Evolutionary conservation across 2,888 invertebrate genomes (phyloP), one percentile per base, ranked within the genome.

Genomic region (Orchesella flavescens): DNA sequence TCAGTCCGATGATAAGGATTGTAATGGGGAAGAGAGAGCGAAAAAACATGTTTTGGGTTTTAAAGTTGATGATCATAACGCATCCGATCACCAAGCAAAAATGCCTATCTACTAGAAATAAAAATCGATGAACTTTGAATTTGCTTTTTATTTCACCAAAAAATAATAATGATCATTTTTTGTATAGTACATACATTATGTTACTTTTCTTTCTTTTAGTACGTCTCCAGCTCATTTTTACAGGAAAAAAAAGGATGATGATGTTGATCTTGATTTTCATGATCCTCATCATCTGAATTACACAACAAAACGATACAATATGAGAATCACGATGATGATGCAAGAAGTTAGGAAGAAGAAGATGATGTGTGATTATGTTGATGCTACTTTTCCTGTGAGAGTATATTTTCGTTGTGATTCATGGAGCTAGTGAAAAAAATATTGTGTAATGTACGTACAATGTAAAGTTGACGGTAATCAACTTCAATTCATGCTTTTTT

Each of bases 241-340:
- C 4, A 17, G 9, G 74, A 74, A 57, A 65, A 57, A 65, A 61
- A 75, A 34, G 57, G 61, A 73, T 43, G 73, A 34, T 73, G 34
- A 43, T 77, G 76, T 68, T 43, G 76, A 77, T 66, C 23, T 44
- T 76, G 55, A 43, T 55, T 76, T 76, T 76, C 66, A 76, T 76
- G 55, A 66, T 77, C 55, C 53, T 55, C 73, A 74, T 74, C 61
- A 21, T 61, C 73, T 61, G 46, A 49, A 24, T 34, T 34, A 34
- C 34, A 34, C 3, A 34, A 34, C 34, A 34, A 34, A 34, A 17
- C 61, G 61, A 61, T 61, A 13, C 61, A 61, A 61, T 61, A 61
- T 61, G 61, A 61, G 61, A 21, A 24, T 34, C 34, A 34, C 13
- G 61, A 61, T 61, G 57, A 61, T 61, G 61, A 61, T 24, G 61